Evolutionary conservation across 2,113 vertebrate genomes (phyloP).

Genomic region (Natator depressus): DNA sequence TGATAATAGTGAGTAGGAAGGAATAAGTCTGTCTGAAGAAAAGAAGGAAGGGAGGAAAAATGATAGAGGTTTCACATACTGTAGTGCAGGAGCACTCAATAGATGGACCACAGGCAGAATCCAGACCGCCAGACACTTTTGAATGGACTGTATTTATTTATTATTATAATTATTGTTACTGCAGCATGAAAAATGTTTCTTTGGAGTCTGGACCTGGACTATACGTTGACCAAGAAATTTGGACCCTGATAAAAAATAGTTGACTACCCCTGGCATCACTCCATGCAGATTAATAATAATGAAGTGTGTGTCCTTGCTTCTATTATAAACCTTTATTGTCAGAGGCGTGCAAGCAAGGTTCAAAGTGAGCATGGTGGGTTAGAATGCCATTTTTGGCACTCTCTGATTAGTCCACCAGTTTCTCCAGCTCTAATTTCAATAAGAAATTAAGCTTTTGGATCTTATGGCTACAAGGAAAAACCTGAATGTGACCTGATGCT

Average conservation of each 20-base stretch:
- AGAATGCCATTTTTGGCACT: background rate
- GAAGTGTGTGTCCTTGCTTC: conserved; percentile 16
- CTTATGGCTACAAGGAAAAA: background rate
- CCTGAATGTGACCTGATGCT: background rate
- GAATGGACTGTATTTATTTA: no score
- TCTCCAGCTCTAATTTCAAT: background rate
- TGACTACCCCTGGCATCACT: background rate
- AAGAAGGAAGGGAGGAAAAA: background rate
- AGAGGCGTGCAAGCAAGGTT: conserved; percentile 9
- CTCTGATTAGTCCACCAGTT: background rate
- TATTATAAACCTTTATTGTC: conserved; percentile 40
- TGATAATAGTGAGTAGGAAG: background rate
- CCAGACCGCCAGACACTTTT: no score
- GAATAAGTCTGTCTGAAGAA: conserved; percentile 7
- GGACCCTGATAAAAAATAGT: no score
- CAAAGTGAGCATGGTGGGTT: background rate
- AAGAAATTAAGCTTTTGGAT: background rate
- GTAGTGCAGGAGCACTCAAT: background rate
- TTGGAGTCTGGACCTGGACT: no score
- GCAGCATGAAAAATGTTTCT: no score
- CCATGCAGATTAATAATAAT: conserved; percentile 26
- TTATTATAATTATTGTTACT: no score
- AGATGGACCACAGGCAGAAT: no score
- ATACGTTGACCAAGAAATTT: no score
- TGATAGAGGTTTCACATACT: conserved; percentile 22